Evolutionary conservation across 2,797 vertebrate genomes (phyloP), one percentile per base, ranked within the genome.

Genomic region (Pipistrellus nathusii): DNA sequence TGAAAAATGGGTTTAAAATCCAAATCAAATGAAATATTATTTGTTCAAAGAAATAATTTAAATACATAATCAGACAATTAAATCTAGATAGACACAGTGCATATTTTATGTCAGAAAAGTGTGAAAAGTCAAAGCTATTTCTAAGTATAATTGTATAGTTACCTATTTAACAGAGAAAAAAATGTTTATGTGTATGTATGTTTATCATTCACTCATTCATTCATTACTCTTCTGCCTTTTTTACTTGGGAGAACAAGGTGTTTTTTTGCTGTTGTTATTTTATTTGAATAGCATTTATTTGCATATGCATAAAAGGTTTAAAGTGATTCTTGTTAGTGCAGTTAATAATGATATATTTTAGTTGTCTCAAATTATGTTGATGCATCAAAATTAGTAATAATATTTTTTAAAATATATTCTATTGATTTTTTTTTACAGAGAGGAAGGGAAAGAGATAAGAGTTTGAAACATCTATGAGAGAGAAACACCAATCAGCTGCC

Each of bases 11-110:
- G 32, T 20, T 76, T 77, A 77, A 17, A 77, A 62, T 66, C 5
- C 30, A 96, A 89, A 87, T 89, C 44, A 95, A 94, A 72, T 87
- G 35, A 84, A 90, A 77, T 77, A 32, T 73, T 68, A 84, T 38
- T 89, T 92, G 23, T 23, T 91, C 46, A 78, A 85, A 85, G 53
- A 92, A 92, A 86, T 46, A 90, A 69, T 53, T 69, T 88, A 91
- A 89, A 73, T 78, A 75, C 3, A 91, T 1, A 84, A 55, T 81
- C 72, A 80, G 8, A 73, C 21, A 88, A 91, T 35, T 86, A 87
- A 82, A 89, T 51, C 38, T 78, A 84, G 25, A 64, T n/a, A 87
- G 8, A 66, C 18, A 77, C 4, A 81, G 7, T 80, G 64, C 23
- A 64, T 64, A 88, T 78, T 89, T 86, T 27, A 75, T 80, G 32